Evolutionary conservation across 2,797 vertebrate genomes (phyloP).

Genomic region (Somateria mollissima): DNA sequence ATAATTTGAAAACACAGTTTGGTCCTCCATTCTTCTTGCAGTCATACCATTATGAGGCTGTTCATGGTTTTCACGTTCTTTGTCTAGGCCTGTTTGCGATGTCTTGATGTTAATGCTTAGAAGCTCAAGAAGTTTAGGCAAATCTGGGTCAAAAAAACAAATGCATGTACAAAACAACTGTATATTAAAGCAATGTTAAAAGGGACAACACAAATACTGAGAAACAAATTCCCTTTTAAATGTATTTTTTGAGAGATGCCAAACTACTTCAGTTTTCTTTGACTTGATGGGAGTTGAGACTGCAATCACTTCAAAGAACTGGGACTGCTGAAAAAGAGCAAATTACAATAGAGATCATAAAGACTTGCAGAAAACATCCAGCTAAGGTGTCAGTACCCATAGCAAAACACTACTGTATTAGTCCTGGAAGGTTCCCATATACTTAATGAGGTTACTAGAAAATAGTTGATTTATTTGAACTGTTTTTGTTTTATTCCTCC

Average conservation of each 20-base stretch:
- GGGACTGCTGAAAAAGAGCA: constrained; percentile 18
- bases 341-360: not conserved
- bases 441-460: constrained; percentile 25
- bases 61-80: not conserved
- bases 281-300: not conserved
- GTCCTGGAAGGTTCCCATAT: not conserved
- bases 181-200: not conserved
- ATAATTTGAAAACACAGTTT: not conserved
- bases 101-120: not conserved
- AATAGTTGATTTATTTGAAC: constrained; percentile 13
- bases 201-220: not conserved
- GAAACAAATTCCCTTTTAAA: not conserved
- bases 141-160: not conserved
- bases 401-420: not conserved
- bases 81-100: not conserved
- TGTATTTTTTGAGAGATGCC: not conserved
- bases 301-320: not conserved
- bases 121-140: not conserved
- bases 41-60: not conserved
- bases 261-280: not conserved
- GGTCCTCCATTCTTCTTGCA: not conserved
- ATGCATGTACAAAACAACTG: not conserved
- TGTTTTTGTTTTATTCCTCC: constrained; percentile 14
- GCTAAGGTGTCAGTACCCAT: not conserved
- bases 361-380: constrained; percentile 26